Percentiles rank a stretch among this genome's conserved stretches.
These are phyloP conservation scores for Dolichotis patagonum DNA, from an alignment of 2,113 vertebrate genomes.

Conservation along the genomic window DNA sequence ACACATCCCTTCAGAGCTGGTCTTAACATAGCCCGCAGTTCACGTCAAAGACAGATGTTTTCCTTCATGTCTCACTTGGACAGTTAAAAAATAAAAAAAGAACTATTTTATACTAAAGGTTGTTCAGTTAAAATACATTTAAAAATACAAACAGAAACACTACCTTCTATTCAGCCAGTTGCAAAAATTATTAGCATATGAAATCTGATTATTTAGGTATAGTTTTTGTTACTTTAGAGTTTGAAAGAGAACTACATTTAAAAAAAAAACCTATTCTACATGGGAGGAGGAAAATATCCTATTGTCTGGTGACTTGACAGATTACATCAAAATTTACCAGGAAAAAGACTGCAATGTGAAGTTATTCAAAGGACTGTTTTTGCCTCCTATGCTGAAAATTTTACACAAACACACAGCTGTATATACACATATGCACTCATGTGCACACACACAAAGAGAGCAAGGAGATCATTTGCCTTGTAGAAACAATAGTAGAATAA, in stretches of 20 bases:
- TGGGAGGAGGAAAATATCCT: background rate
- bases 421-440: too few species aligned
- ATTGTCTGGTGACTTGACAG: background rate
- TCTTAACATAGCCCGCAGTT: background rate
- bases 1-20: conserved; percentile 25
- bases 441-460: background rate
- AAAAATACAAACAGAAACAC: conserved; percentile 4
- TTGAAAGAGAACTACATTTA: background rate
- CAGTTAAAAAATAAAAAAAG: background rate
- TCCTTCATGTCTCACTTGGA: conserved; percentile 8
- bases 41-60: conserved; percentile 36
- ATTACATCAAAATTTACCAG: background rate
- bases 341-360: background rate
- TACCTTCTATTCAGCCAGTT: conserved; percentile 22
- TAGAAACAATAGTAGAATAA: background rate
- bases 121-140: conserved; percentile 17
- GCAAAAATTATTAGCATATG: conserved; percentile 36
- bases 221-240: background rate
- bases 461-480: background rate
- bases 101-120: conserved; percentile 8
- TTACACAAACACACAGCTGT: background rate
- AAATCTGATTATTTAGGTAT: background rate
- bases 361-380: background rate
- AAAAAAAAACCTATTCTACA: background rate
- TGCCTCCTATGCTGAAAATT: background rate